Base-by-base conservation (phyloP, 2,113 vertebrate genomes). In the Nanorana parkeri region DNA sequence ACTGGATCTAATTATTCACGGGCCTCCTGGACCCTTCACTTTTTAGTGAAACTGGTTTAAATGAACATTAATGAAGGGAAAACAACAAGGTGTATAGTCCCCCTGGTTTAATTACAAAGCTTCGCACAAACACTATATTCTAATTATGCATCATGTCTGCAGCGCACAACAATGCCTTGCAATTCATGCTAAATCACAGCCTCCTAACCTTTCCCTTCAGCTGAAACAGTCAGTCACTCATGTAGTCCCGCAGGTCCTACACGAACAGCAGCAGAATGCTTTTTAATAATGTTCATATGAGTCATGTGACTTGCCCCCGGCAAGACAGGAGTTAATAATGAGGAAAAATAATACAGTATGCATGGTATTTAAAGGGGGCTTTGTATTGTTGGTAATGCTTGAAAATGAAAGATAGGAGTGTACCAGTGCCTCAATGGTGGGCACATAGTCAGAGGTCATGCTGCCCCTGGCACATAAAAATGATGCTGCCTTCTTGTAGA, bases 181-280 rank as follows among this genome's bases (percentile, higher is more conserved):
- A 85, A 85, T 84, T 89, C 84, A 68, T 84, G 83, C 77, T 77
- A 68, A 5, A 68, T 73, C 71, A 86, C 71, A 85, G 73, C 63
- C 75, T 63, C 84, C 76, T 83, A 84, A 89, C 84, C 87, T 89
- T 84, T 84, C 79, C 71, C 65, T 86, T 87, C 65, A 51, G 51
- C 21, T 86, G 83, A 86, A 85, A 85, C 89, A 86, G 0, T n/a
- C 63, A 58, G 68, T 36, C 29, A 52, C 24, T 54, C 0, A 41
- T 64, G 20, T 13, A 74, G 36, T 82, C 80, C 63, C 61, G 20
- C 5, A 67, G 69, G 51, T 17, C 28, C 54, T 28, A 26, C 54
- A 36, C 32, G 71, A 36, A 74, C 71, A 60, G 58, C 32, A 58
- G 54, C 54, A 47, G 41, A 8, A 47, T 8, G 3, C 3, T 11